phyloP scores from a whole-genome alignment of 2,797 vertebrate species.

The Esox masquinongy region DNA sequence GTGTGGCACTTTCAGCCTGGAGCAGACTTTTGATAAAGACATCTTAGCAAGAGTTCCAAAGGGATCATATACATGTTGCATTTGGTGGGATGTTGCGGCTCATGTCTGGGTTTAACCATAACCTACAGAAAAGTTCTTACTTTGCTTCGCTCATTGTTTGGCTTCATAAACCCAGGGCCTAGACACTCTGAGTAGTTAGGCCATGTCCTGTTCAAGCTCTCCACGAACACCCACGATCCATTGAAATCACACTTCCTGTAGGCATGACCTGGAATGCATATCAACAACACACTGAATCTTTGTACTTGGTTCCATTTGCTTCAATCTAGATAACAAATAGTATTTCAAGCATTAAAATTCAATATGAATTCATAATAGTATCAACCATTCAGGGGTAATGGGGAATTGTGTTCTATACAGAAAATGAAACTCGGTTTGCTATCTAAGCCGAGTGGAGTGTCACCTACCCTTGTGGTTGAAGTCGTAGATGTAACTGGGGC shows the following conservation, averaged over 20 bases:
- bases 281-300: conserved; percentile 17
- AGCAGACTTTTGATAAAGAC: not conserved
- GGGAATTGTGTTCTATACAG: not conserved
- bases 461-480: conserved; percentile 88
- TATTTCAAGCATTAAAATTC: not conserved
- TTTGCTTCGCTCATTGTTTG: conserved; percentile 68
- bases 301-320: not conserved
- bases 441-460: not conserved
- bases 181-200: conserved; percentile 86
- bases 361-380: not conserved
- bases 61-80: not conserved
- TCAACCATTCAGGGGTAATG: not conserved
- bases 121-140: conserved; percentile 61
- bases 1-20: not conserved
- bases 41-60: not conserved
- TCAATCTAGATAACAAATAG: not conserved
- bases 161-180: conserved; percentile 75
- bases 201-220: conserved; percentile 84
- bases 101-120: not conserved
- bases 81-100: not conserved
- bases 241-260: conserved; percentile 83
- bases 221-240: conserved; percentile 82
- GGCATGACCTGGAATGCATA: conserved; percentile 68
- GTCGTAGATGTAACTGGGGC: conserved; percentile 87
- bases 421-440: too few relatives aligned